phyloP scores from a whole-genome alignment of 2,888 invertebrate genomes.

The Seira sanloemensis region DNA sequence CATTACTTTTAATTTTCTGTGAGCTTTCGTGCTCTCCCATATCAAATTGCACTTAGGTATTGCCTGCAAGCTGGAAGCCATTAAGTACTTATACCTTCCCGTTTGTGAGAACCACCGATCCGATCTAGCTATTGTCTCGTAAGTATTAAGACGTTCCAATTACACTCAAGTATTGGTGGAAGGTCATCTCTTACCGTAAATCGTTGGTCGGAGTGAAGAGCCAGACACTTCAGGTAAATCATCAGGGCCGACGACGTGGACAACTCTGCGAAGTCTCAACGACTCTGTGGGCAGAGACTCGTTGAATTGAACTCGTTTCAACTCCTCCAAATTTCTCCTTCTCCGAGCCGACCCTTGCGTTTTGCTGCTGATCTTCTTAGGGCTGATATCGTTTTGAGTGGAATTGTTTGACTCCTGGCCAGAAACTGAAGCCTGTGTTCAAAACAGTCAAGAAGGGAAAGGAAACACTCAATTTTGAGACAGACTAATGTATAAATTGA shows the following conservation, averaged over 20 bases:
- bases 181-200: slow-evolving; percentile 59
- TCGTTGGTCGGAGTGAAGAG: slow-evolving; percentile 42
- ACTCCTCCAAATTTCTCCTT: slow-evolving; percentile 49
- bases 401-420: slow-evolving; percentile 43
- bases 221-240: slow-evolving; percentile 69
- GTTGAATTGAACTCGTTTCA: slow-evolving; percentile 35
- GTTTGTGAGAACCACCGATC: no score
- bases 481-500: no score
- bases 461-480: no score
- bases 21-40: no score
- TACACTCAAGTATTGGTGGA: no score
- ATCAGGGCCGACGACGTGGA: slow-evolving; percentile 71
- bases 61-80: no score
- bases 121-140: no score
- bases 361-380: background rate
- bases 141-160: no score
- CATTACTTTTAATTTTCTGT: no score
- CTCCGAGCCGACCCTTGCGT: slow-evolving; percentile 18
- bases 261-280: slow-evolving; percentile 66
- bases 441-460: background rate
- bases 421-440: slow-evolving; percentile 58
- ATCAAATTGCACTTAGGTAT: no score
- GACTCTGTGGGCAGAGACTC: slow-evolving; percentile 64
- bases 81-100: no score
- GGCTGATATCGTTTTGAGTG: slow-evolving; percentile 15